Base-by-base conservation (phyloP, 2,888 invertebrate genomes). In the Rhodophaea formosa region DNA sequence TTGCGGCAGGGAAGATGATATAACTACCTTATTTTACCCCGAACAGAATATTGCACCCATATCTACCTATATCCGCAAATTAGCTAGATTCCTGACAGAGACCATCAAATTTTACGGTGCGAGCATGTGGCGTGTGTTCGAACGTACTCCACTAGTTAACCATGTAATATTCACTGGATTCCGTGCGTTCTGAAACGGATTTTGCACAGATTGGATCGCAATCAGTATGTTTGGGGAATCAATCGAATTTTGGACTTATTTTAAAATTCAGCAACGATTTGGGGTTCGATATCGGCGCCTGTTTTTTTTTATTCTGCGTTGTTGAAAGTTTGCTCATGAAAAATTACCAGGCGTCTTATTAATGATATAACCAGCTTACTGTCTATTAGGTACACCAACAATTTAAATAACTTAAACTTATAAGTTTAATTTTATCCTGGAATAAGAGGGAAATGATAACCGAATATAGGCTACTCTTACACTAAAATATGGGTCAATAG, bases 251-350 rank as follows among this genome's bases (percentile, higher is more conserved):
- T 16, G 14, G 10, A 32, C 30, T 49, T 8, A 15, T 49, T 49
- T 49, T 49, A 14, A 30, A 49, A 49, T 49, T 1, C 47, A 49
- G 32, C 49, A 15, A 8, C 49, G 8, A 32, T 32, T 49, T 30
- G 10, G 3, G 39, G 39, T 3, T 10, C 3, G 12, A 39, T 12
- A 39, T 39, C 39, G 23, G 5, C 39, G 10, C n/a, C 39, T 39
- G 23, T 12, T 39, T 1, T n/a, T 12, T 39, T 39, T 12, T 39
- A n/a, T 39, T 3, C 12, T 39, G n/a, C 35, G 35, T 35, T 39
- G 10, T 39, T 10, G 12, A 39, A n/a, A 6, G 6, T 39, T 39
- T 39, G 39, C 39, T 39, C 39, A 6, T 39, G n/a, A 12, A 39
- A 39, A 39, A 39, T 12, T 10, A 6, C 0, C 39, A 39, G 39